These are phyloP conservation scores for Choristoneura rosaceana DNA, from an alignment of 2,888 invertebrate species.

Conservation along the genomic window DNA sequence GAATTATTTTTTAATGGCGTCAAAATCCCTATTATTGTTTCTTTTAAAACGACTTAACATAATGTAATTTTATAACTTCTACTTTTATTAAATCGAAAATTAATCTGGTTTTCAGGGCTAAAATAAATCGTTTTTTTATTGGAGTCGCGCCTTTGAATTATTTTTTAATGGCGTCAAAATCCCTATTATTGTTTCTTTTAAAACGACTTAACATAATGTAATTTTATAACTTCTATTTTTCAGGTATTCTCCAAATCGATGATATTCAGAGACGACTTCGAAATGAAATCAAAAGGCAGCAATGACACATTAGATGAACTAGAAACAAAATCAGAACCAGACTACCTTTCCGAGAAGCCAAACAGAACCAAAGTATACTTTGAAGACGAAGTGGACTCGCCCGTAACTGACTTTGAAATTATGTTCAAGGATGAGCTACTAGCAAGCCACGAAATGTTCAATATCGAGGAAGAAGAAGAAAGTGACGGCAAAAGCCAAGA, in stretches of 20 bases:
- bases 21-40: too few relatives aligned
- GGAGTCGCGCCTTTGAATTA: too few relatives aligned
- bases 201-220: too few relatives aligned
- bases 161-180: too few relatives aligned
- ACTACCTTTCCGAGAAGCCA: slow-evolving; percentile 72
- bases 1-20: too few relatives aligned
- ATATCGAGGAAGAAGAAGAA: slow-evolving; percentile 81
- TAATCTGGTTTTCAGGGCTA: too few relatives aligned
- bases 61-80: too few relatives aligned
- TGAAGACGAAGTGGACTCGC: slow-evolving; percentile 80
- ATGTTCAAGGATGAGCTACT: slow-evolving; percentile 83
- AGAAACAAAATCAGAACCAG: slow-evolving; percentile 80
- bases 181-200: too few relatives aligned
- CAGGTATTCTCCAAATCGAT: slow-evolving; percentile 83
- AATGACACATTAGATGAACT: slow-evolving; percentile 70
- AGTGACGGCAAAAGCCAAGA: slow-evolving; percentile 69
- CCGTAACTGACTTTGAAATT: slow-evolving; percentile 82
- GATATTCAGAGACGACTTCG: slow-evolving; percentile 80
- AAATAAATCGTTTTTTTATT: too few relatives aligned
- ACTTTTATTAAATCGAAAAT: too few relatives aligned
- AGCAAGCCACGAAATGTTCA: slow-evolving; percentile 74
- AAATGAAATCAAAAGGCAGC: slow-evolving; percentile 69
- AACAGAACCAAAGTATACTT: slow-evolving; percentile 81
- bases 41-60: too few relatives aligned
- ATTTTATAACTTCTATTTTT: slow-evolving; percentile 46